Evolutionary conservation across 2,113 vertebrate species (phyloP).

Genomic region (Ondatra zibethicus): DNA sequence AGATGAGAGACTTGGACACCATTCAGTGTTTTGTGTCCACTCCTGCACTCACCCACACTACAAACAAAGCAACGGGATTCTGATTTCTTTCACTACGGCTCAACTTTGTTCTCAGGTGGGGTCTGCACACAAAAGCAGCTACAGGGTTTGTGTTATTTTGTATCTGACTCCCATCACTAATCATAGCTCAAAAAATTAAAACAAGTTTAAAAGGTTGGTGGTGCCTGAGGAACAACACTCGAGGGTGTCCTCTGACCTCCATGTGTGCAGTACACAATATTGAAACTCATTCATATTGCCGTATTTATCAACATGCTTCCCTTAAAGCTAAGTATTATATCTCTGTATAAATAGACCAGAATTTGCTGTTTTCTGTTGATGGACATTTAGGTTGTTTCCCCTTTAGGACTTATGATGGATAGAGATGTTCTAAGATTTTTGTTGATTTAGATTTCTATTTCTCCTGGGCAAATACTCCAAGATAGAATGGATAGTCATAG

Average conservation of each 20-base stretch:
- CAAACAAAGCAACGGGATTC: neutral
- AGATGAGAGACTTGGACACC: neutral
- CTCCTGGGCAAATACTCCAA: neutral
- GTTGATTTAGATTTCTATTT: slow-evolving; percentile 25
- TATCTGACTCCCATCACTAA: slow-evolving; percentile 21
- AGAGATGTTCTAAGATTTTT: slow-evolving; percentile 34
- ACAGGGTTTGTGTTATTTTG: neutral
- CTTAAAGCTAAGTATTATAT: neutral
- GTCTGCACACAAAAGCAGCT: neutral
- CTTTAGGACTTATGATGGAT: neutral
- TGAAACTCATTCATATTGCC: neutral
- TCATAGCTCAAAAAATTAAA: neutral
- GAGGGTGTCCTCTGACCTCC: neutral
- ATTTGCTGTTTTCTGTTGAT: slow-evolving; percentile 28
- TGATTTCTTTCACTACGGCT: neutral
- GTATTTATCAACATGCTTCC: neutral
- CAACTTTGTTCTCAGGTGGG: slow-evolving; percentile 21
- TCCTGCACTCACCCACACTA: neutral
- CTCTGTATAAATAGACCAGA: neutral
- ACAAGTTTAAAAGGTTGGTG: neutral
- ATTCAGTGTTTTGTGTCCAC: neutral
- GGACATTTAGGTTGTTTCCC: neutral
- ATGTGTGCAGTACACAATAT: no score
- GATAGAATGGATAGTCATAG: neutral
- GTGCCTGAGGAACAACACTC: neutral